Evolutionary conservation across 1,140 invertebrate genomes (phyloP).

Genomic region (Penaeus indicus): DNA sequence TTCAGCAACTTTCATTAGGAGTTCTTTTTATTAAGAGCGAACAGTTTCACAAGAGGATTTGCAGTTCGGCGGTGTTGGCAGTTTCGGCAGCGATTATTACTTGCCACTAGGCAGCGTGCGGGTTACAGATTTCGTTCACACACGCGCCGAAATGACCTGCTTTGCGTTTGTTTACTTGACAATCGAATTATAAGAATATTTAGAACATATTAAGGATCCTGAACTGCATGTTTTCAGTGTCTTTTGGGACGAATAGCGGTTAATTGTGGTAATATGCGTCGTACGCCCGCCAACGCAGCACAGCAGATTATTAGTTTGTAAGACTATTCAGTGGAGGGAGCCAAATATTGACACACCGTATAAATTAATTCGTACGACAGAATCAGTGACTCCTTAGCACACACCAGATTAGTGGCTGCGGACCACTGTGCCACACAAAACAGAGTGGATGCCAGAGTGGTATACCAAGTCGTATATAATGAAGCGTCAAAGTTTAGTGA

Average conservation of each 20-base stretch:
- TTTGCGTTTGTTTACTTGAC: too few species aligned
- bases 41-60: slow-evolving; percentile 61
- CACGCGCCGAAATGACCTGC: neutral
- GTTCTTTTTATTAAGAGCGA: slow-evolving; percentile 43
- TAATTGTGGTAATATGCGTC: too few species aligned
- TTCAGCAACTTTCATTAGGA: slow-evolving; percentile 62
- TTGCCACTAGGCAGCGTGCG: neutral
- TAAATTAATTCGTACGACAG: slow-evolving; percentile 64
- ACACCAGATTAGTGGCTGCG: slow-evolving; percentile 56
- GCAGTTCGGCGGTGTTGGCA: slow-evolving; percentile 53
- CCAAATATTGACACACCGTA: slow-evolving; percentile 60
- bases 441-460: neutral
- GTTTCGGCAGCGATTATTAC: slow-evolving; percentile 51
- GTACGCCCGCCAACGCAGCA: neutral
- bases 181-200: too few species aligned
- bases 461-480: too few species aligned
- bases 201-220: too few species aligned
- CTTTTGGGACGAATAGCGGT: too few species aligned
- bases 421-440: slow-evolving; percentile 8
- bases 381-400: slow-evolving; percentile 62
- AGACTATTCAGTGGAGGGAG: slow-evolving; percentile 58
- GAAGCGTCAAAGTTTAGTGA: too few species aligned
- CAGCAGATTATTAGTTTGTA: slow-evolving; percentile 58
- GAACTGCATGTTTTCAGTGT: too few species aligned
- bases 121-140: neutral